Evolutionary conservation across 2,888 invertebrate species (phyloP).

Genomic region (Tetragonisca angustula): DNA sequence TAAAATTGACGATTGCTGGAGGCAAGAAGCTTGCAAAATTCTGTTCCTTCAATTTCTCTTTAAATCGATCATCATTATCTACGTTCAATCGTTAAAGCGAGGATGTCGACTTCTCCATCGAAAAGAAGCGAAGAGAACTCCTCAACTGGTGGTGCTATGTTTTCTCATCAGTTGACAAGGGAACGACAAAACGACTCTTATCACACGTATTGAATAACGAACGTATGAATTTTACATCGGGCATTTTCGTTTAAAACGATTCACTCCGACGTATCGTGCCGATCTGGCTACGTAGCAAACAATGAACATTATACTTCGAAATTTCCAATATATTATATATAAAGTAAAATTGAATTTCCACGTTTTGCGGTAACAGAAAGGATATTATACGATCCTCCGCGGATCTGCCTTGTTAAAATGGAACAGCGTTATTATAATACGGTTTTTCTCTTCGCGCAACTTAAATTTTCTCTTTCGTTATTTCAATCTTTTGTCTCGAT

Average conservation of each 20-base stretch:
- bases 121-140: neutral
- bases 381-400: neutral
- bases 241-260: neutral
- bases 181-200: neutral
- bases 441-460: no score
- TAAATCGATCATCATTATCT: neutral
- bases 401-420: neutral
- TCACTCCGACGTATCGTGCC: neutral
- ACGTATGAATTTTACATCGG: constrained; percentile 5
- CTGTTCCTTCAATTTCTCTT: neutral
- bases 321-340: neutral
- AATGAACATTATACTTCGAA: neutral
- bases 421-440: no score
- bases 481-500: no score
- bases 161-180: neutral
- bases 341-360: neutral
- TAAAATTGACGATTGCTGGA: neutral
- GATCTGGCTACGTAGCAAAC: neutral
- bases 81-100: neutral
- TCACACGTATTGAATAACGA: neutral
- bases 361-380: neutral
- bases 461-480: no score
- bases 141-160: neutral
- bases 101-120: neutral
- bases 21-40: neutral